Base-by-base conservation (phyloP, 2,888 invertebrate genomes). In the Leuctra nigra region DNA sequence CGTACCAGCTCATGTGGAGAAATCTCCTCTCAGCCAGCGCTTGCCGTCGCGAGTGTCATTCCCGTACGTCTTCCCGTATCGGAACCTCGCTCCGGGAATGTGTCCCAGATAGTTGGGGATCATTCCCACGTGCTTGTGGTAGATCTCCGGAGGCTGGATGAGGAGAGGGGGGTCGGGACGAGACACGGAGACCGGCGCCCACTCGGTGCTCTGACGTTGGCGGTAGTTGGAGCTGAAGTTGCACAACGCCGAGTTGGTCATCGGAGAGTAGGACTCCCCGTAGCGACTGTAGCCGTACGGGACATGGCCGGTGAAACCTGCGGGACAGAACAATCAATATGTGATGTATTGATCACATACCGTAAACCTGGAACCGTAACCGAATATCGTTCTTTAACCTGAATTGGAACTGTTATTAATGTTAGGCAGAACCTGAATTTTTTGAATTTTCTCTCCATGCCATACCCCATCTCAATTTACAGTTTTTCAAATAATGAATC, bases 61-160 rank as follows among this genome's bases (percentile, higher is more conserved):
- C 20, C 86, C 88, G 68, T 79, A 88, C 0, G 88, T 88, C 68
- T 83, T 83, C 6, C 88, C 89, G 71, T 68, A 84, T 83, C 86
- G 82, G 72, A 84, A 87, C 64, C 77, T 73, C 57, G 76, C 77
- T 16, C 89, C 89, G 0, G 88, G 89, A 54, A 89, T 83, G 66
- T 89, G 88, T 0, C 88, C 89, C 1, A 81, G 78, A 70, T 89
- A 90, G 70, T 82, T 85, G 1, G 89, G 88, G 63, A 87, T 68
- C 75, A 88, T 79, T 4, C 88, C 87, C 35, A 83, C 77, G 63
- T 86, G 82, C 60, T 81, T 81, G 67, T 84, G 85, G 67, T 89
- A 89, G 60, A 89, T 80, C 67, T 83, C 79, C 11, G 82, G 68
- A 1, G 75, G 73, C 62, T 74, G 73, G 46, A 75, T 72, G n/a